Conservation (phyloP, 2,797 vertebrate species). For the Thamnophis elegans region DNA sequence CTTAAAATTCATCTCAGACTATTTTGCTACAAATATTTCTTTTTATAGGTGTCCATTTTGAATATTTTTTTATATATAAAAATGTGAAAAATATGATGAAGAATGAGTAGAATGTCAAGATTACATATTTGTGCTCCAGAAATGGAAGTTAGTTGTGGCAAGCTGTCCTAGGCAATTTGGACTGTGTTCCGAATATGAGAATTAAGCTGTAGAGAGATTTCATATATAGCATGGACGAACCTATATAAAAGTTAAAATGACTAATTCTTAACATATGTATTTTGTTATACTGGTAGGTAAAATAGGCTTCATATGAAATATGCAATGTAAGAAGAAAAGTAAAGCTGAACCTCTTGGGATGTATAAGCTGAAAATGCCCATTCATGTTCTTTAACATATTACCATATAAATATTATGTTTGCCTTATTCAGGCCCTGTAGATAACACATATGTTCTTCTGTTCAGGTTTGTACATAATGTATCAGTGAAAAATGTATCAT, state of each 20-base stretch:
- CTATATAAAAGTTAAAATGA: neutral
- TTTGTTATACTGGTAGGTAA: neutral
- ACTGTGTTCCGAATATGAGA: neutral
- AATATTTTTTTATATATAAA: neutral
- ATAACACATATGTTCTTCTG: neutral
- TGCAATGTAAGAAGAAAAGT: neutral
- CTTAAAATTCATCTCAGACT: neutral
- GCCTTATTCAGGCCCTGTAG: slow-evolving; percentile 1
- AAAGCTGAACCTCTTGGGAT: neutral
- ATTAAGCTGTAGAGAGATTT: neutral
- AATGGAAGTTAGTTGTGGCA: neutral
- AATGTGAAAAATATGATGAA: neutral
- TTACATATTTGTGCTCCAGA: neutral
- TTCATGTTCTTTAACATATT: slow-evolving; percentile 5
- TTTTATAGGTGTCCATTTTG: neutral
- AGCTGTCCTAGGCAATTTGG: neutral
- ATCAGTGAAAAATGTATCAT: neutral
- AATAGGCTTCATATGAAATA: neutral
- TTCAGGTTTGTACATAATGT: slow-evolving; percentile 8
- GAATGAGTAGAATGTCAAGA: neutral
- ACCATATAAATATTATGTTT: slow-evolving; percentile 7
- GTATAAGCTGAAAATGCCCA: neutral
- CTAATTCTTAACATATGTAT: neutral
- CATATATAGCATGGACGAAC: neutral
- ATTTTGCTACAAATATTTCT: neutral